Percentiles rank a stretch among this genome's conserved stretches.
These are phyloP conservation scores for Erpornis zantholeuca DNA, from an alignment of 2,113 vertebrate species.

Conservation along the genomic window DNA sequence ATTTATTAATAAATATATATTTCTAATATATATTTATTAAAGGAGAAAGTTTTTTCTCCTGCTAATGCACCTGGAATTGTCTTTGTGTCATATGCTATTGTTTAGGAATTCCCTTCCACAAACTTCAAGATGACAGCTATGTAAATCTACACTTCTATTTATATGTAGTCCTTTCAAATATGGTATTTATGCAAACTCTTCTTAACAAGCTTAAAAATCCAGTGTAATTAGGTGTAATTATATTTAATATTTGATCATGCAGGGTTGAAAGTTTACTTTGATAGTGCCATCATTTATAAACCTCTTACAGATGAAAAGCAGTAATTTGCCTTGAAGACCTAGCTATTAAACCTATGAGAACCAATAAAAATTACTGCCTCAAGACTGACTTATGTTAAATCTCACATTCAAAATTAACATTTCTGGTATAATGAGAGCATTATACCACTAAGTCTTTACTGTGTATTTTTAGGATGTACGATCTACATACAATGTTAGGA, in stretches of 20 bases:
- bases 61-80: background rate
- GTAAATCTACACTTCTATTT: conserved; percentile 3
- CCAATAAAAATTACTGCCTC: conserved; percentile 3
- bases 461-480: background rate
- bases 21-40: too few species aligned
- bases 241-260: conserved; percentile 18
- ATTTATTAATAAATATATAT: too few species aligned
- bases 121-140: conserved; percentile 5
- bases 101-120: background rate
- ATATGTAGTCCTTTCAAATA: background rate
- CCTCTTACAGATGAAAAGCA: conserved; percentile 30
- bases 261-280: background rate
- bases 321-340: background rate
- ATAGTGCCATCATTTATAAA: conserved; percentile 13
- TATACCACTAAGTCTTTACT: background rate
- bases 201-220: background rate
- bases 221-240: conserved; percentile 22
- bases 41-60: background rate
- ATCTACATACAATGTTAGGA: background rate
- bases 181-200: conserved; percentile 1
- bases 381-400: background rate
- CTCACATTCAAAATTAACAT: background rate
- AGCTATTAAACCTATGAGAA: background rate
- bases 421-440: conserved; percentile 1
- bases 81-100: background rate